Evolutionary conservation across 2,113 vertebrate species (phyloP), one percentile per base, ranked within the genome.

Genomic region (Thunnus thynnus): DNA sequence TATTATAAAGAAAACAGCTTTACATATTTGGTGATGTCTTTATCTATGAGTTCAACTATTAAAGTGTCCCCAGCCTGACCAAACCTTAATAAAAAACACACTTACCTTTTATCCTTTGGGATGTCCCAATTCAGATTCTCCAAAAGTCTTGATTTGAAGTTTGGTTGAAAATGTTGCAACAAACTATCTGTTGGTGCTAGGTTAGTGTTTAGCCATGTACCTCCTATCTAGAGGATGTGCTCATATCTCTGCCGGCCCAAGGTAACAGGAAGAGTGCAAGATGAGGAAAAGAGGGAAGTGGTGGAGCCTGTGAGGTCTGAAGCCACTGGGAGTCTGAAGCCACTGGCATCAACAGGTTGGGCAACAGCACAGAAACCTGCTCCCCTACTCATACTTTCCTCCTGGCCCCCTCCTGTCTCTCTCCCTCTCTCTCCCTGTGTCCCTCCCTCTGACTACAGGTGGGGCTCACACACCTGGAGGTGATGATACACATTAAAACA

Each of bases 381-480:
- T 60, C 47, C 72, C 58, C 25, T 2, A 20, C 54, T 84, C 60
- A 17, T 7, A 58, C 56, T 22, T 62, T 65, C 61, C 85, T 51
- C 16, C 47, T 47, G 36, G 27, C 22, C 62, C 60, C 79, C 82
- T 78, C 80, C 76, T 52, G 11, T 51, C 44, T 41, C 13, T 10
- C 52, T 32, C 36, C 7, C 36, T 41, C 36, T 27, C 25, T 46
- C 44, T 48, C 17, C 47, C 22, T 13, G 2, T 0, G 79, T 78
- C 78, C 80, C 91, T 86, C 89, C 83, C 85, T 78, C 68, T 16
- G 9, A 78, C 4, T 46, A 52, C 14, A 85, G 91, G 94, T 90
- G 91, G 78, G 82, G 90, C 87, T 66, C 73, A 61, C 60, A 76
- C 87, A 90, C 91, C 93, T 91, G 74, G 75, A 87, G 79, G 70